Percentiles rank a stretch among this genome's conserved stretches.
phyloP scores from a whole-genome alignment of 2,888 invertebrate species.

The Clistopyga incitator region DNA sequence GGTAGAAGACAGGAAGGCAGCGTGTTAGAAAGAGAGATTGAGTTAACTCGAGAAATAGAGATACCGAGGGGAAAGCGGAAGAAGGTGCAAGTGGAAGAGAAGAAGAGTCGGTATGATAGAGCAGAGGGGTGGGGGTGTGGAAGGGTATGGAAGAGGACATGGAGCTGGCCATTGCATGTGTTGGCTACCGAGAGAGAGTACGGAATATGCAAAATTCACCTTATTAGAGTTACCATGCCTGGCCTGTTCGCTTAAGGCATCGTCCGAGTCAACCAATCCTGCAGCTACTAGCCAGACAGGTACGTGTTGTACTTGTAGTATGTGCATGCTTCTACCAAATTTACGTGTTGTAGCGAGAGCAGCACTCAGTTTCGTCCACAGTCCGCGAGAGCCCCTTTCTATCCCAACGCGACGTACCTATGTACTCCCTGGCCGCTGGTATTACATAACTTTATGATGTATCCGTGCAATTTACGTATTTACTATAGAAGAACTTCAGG shows the following conservation, averaged over 20 bases:
- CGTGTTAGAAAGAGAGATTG: slow-evolving; percentile 54
- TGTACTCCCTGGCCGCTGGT: not conserved
- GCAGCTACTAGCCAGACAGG: slow-evolving; percentile 42
- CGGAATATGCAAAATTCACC: slow-evolving; percentile 82
- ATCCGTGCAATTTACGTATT: slow-evolving; percentile 45
- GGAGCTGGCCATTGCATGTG: slow-evolving; percentile 43
- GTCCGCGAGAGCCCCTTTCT: slow-evolving; percentile 32
- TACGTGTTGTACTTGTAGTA: slow-evolving; percentile 39
- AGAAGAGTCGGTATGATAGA: slow-evolving; percentile 62
- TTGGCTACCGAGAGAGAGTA: slow-evolving; percentile 44
- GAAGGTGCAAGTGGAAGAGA: slow-evolving; percentile 52
- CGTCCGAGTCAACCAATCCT: slow-evolving; percentile 66
- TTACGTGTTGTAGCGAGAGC: slow-evolving; percentile 53
- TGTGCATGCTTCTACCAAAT: slow-evolving; percentile 32
- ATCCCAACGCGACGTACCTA: slow-evolving; percentile 8
- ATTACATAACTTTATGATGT: slow-evolving; percentile 44
- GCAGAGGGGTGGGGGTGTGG: slow-evolving; percentile 45
- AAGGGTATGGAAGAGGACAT: slow-evolving; percentile 49
- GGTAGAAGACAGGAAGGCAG: slow-evolving; percentile 20
- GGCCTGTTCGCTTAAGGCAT: slow-evolving; percentile 68
- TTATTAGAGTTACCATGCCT: slow-evolving; percentile 80
- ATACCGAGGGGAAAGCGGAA: slow-evolving; percentile 49
- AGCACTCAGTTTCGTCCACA: slow-evolving; percentile 55
- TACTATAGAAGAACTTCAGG: slow-evolving; percentile 6
- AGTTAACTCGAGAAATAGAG: slow-evolving; percentile 35